These are phyloP conservation scores for Sorex araneus DNA, from an alignment of 2,113 vertebrate genomes.

Conservation along the genomic window DNA sequence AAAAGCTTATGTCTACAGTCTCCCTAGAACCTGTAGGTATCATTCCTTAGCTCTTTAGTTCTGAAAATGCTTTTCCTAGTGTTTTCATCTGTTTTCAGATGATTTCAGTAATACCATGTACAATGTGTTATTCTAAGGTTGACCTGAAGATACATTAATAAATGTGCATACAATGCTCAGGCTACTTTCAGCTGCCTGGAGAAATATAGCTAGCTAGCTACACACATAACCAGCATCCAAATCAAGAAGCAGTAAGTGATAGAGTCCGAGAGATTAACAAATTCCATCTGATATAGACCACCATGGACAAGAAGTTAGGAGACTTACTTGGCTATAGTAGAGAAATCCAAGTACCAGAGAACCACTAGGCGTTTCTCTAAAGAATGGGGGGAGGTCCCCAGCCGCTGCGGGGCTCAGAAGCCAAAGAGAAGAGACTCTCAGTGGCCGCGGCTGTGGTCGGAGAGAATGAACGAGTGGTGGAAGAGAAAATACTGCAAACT, in stretches of 20 bases:
- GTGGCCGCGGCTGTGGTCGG: no score
- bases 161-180: neutral
- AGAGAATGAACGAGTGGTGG: constrained; percentile 84
- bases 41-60: neutral
- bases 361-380: neutral
- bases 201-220: neutral
- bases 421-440: no score
- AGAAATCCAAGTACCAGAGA: neutral
- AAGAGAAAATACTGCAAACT: constrained; percentile 72
- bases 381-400: no score
- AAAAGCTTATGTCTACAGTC: neutral
- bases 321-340: neutral
- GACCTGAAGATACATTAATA: neutral
- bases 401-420: no score
- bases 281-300: neutral
- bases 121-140: neutral
- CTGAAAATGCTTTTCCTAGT: neutral
- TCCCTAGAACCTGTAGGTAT: neutral
- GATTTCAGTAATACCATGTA: neutral
- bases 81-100: neutral
- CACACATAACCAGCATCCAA: neutral
- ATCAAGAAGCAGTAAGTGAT: neutral
- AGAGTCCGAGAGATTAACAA: neutral
- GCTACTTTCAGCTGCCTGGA: neutral
- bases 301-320: no score